Evolutionary conservation across 2,888 invertebrate genomes (phyloP).

Genomic region (Priocnemis perturbator): DNA sequence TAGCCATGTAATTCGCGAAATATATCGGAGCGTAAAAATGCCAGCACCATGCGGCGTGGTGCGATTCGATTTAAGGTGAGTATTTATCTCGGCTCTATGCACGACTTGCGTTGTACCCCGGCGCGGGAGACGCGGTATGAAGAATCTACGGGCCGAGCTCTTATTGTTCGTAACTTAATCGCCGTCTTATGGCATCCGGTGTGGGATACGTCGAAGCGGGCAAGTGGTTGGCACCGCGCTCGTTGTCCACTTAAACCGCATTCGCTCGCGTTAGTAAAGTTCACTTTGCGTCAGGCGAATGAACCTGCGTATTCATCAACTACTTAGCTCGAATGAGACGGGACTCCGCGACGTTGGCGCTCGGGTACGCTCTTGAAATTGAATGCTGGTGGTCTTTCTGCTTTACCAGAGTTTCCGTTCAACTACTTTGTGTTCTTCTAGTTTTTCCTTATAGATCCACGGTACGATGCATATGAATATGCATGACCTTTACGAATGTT

Average conservation of each 20-base stretch:
- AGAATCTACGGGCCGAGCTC: slow-evolving; percentile 45
- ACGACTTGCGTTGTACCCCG: slow-evolving; percentile 28
- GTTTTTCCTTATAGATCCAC: too few species aligned
- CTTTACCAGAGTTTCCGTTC: too few species aligned
- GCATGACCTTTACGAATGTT: too few species aligned
- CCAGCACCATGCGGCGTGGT: too few species aligned
- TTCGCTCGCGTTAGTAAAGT: slow-evolving; percentile 39
- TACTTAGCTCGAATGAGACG: slow-evolving; percentile 38
- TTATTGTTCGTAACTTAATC: slow-evolving; percentile 52
- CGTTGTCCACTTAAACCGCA: slow-evolving; percentile 48
- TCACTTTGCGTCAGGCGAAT: slow-evolving; percentile 42
- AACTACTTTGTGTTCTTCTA: too few species aligned
- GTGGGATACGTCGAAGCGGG: slow-evolving; percentile 43
- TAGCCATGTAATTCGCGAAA: slow-evolving; percentile 20
- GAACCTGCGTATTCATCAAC: slow-evolving; percentile 45
- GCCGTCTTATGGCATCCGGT: slow-evolving; percentile 50
- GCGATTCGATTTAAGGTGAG: slow-evolving; percentile 29
- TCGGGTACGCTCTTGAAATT: neutral
- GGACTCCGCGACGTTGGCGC: slow-evolving; percentile 25
- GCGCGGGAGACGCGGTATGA: slow-evolving; percentile 24
- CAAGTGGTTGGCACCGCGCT: slow-evolving; percentile 34
- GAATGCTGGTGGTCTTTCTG: too few species aligned
- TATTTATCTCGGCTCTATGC: slow-evolving; percentile 40
- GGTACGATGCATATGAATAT: too few species aligned
- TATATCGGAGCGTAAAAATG: slow-evolving; percentile 2